These are phyloP conservation scores for Phyto melanocephala DNA, from an alignment of 2,888 invertebrate species.

Conservation along the genomic window DNA sequence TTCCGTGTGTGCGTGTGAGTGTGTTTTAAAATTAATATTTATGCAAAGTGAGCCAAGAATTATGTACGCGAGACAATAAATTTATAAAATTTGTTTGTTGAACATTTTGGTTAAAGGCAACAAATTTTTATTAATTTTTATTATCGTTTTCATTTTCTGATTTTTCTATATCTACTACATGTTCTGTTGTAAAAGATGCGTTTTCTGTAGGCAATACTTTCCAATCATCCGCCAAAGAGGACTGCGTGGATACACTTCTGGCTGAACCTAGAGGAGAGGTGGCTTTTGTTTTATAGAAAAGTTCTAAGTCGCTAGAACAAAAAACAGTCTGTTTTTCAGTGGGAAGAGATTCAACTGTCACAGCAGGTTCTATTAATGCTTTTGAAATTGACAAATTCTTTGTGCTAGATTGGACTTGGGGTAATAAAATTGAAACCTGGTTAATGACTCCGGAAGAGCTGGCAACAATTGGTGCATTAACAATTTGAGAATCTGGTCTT, in stretches of 20 bases:
- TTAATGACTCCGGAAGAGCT: background rate
- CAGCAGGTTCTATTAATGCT: background rate
- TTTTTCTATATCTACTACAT: background rate
- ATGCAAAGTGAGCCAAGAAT: background rate
- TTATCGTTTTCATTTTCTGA: background rate
- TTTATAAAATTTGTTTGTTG: background rate
- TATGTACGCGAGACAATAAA: conserved; percentile 7
- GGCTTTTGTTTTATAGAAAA: background rate
- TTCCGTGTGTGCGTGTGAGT: background rate
- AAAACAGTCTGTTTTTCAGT: background rate
- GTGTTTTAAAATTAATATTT: conserved; percentile 32
- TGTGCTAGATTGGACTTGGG: background rate
- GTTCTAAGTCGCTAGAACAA: background rate
- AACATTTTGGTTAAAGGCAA: no score
- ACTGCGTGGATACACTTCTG: conserved; percentile 3
- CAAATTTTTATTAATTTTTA: background rate
- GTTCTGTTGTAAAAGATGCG: background rate
- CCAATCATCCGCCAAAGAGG: background rate
- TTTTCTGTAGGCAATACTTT: background rate
- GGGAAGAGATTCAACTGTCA: background rate
- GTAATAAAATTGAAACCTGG: background rate
- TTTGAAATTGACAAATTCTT: background rate
- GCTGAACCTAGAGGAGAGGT: conserved; percentile 29
- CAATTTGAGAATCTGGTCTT: background rate
- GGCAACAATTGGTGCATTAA: background rate